Base-by-base conservation (phyloP, 1,140 invertebrate species). In the Drosophila saltans region DNA sequence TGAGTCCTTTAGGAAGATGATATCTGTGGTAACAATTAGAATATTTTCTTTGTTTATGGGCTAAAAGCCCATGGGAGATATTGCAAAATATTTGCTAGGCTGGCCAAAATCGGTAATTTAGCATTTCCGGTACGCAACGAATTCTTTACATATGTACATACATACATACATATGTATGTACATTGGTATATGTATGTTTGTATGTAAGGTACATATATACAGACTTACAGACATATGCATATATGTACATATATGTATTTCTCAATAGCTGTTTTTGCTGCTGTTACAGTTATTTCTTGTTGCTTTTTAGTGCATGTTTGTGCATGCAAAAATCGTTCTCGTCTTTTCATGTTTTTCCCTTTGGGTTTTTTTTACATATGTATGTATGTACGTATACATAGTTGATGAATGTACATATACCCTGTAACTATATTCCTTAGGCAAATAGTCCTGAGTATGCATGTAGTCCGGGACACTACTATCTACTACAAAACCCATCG, bases 291-390 rank as follows among this genome's bases (percentile, higher is more conserved):
- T 26, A 52, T 21, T 52, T 52, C 24, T 26, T 52, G 21, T 26
- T 52, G 45, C 24, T 52, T 52, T 48, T 52, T 26, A 52, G 24
- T 52, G 45, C 45, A 52, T 52, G 45, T 52, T 52, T 52, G 21
- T 52, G 21, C 45, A 52, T 52, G 45, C 21, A 10, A 52, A 52
- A 26, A 26, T 52, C 45, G 21, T 52, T 52, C 24, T 26, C 2
- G 45, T 8, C 21, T 52, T 52, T 26, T 52, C 45, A 52, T 26
- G 45, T 52, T 52, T 26, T 24, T 52, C 7, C 45, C 2, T 48
- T 52, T 26, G 45, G 45, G 8, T 52, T 7, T 26, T 48, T 48
- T 26, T 52, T 52, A 26, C 8, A 48, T 24, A 2, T 6, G 9
- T 45, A 16, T 21, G 10, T 24, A 1, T 10, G 26, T 8, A 10